phyloP scores from a whole-genome alignment of 2,113 vertebrate genomes.

The Cyphomyrus plagiostoma region DNA sequence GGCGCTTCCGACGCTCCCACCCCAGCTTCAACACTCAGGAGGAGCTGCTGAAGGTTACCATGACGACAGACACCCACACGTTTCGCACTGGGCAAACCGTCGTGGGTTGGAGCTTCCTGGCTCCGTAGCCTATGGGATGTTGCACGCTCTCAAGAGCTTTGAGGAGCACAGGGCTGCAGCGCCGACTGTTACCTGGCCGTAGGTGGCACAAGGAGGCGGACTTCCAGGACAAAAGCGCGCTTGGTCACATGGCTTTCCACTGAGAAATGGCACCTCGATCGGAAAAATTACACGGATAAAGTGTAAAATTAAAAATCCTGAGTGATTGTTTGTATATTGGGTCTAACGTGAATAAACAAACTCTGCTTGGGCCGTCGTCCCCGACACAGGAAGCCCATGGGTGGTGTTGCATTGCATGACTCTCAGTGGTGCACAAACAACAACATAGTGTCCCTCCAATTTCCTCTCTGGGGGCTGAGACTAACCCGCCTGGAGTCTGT shows the following conservation, averaged over 20 bases:
- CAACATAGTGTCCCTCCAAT: neutral
- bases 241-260: neutral
- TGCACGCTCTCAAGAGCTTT: neutral
- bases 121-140: neutral
- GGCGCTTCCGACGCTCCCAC: constrained; percentile 72
- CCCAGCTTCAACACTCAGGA: constrained; percentile 69
- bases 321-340: neutral
- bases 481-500: neutral
- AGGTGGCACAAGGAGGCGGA: neutral
- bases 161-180: neutral
- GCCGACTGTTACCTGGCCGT: neutral
- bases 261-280: neutral
- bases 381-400: neutral
- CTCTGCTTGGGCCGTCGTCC: neutral
- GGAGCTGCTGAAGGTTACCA: constrained; percentile 79
- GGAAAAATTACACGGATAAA: neutral
- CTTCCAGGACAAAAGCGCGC: neutral
- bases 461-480: neutral
- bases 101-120: neutral
- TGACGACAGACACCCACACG: neutral
- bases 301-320: neutral
- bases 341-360: neutral
- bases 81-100: neutral
- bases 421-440: neutral
- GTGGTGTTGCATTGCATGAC: neutral